Percentiles rank a stretch among this genome's conserved stretches.
Conservation (phyloP, 2,797 vertebrate species). For the Strix occidentalis region DNA sequence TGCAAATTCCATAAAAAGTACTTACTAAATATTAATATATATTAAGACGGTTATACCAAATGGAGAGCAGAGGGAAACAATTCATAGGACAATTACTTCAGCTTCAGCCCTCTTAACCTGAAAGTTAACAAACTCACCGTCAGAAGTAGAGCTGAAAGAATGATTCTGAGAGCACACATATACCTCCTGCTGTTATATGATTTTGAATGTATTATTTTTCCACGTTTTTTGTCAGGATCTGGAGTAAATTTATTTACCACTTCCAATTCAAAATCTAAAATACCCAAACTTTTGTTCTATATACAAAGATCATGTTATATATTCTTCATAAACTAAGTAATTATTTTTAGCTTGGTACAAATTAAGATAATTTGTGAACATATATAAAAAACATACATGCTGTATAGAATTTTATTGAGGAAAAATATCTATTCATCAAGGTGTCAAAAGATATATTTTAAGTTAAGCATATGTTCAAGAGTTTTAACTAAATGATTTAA, state of each 20-base stretch:
- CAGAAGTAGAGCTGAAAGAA: neutral
- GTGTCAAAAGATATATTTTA: neutral
- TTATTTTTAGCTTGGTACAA: neutral
- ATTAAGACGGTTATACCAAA: neutral
- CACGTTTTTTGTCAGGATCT: neutral
- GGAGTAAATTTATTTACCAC: neutral
- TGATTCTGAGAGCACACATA: neutral
- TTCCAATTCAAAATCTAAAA: neutral
- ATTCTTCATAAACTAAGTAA: neutral
- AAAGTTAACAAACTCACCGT: neutral
- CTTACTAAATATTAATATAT: neutral
- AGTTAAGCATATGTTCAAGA: neutral
- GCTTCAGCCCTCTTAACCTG: neutral
- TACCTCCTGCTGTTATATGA: neutral
- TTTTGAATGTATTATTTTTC: neutral
- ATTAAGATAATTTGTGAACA: neutral
- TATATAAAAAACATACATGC: neutral
- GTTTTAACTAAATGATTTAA: neutral
- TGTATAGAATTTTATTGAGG: neutral
- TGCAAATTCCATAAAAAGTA: neutral
- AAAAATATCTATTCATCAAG: neutral
- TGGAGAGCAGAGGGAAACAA: neutral
- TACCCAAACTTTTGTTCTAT: neutral
- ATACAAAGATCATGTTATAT: neutral
- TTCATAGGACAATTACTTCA: neutral